Percentiles rank a stretch among this genome's conserved stretches.
phyloP scores from a whole-genome alignment of 2,797 vertebrate genomes.

The Stomatorhinus walkeri region DNA sequence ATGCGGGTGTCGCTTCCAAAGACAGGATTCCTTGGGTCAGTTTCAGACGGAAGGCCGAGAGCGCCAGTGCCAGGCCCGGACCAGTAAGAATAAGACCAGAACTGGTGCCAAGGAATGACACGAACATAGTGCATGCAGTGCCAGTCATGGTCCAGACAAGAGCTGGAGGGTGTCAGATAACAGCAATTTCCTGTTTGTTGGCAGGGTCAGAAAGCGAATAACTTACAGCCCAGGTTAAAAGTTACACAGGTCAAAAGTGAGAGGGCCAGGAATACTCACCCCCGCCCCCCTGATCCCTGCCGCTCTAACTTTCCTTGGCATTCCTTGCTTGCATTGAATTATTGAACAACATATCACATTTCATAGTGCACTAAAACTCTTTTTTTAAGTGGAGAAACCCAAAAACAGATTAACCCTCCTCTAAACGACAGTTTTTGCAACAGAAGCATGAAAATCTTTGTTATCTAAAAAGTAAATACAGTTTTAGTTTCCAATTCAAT shows the following conservation, averaged over 20 bases:
- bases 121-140: not conserved
- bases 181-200: not conserved
- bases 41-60: not conserved
- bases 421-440: not conserved
- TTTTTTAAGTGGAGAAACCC: not conserved
- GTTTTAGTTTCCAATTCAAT: not conserved
- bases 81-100: not conserved
- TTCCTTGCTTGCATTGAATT: not conserved
- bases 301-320: not conserved
- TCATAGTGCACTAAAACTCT: not conserved
- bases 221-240: not conserved
- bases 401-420: constrained; percentile 1
- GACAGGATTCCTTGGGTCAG: not conserved
- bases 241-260: not conserved
- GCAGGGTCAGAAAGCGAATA: not conserved
- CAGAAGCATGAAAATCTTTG: not conserved
- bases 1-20: not conserved
- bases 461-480: not conserved
- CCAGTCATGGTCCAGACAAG: not conserved
- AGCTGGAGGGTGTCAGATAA: not conserved
- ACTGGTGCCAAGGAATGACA: not conserved
- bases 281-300: not conserved
- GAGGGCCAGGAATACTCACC: not conserved
- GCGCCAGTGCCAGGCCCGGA: not conserved
- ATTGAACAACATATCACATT: not conserved